Evolutionary conservation across 2,797 vertebrate species (phyloP).

Genomic region (Spea hammondii): DNA sequence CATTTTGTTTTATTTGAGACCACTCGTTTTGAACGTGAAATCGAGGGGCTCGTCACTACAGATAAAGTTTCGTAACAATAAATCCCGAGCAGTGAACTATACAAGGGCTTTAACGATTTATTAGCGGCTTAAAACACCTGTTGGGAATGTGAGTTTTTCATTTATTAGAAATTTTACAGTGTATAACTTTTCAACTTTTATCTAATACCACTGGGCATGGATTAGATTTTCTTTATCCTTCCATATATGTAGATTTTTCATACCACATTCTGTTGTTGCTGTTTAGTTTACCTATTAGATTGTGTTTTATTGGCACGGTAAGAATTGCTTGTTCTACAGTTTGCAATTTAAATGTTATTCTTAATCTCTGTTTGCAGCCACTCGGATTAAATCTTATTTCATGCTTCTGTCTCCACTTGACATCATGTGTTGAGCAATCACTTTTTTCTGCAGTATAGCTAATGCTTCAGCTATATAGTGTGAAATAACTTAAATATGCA

Average conservation of each 20-base stretch:
- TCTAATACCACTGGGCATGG: background rate
- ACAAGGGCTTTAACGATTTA: conserved; percentile 14
- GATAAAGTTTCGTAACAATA: conserved; percentile 39
- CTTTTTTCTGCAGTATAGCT: too few relatives aligned
- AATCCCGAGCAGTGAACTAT: conserved; percentile 16
- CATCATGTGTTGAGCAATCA: too few relatives aligned
- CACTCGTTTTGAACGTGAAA: conserved; percentile 19
- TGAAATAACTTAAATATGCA: too few relatives aligned
- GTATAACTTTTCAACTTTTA: conserved; percentile 13
- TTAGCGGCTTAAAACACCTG: conserved; percentile 42
- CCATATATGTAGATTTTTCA: background rate
- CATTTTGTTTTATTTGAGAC: conserved; percentile 4
- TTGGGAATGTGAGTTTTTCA: conserved; percentile 36
- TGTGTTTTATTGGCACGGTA: background rate
- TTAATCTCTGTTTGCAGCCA: conserved; percentile 3
- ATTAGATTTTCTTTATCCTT: background rate
- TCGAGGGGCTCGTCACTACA: conserved; percentile 16
- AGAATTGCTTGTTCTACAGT: background rate
- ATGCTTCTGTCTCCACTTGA: background rate
- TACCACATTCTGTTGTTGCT: background rate
- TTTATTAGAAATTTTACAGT: conserved; percentile 40
- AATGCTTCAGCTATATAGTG: too few relatives aligned
- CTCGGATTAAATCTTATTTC: background rate
- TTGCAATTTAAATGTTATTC: background rate
- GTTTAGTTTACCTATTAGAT: background rate